phyloP scores from a whole-genome alignment of 35 echinoderm and acorn worm species.

The Chiridota heheva region DNA sequence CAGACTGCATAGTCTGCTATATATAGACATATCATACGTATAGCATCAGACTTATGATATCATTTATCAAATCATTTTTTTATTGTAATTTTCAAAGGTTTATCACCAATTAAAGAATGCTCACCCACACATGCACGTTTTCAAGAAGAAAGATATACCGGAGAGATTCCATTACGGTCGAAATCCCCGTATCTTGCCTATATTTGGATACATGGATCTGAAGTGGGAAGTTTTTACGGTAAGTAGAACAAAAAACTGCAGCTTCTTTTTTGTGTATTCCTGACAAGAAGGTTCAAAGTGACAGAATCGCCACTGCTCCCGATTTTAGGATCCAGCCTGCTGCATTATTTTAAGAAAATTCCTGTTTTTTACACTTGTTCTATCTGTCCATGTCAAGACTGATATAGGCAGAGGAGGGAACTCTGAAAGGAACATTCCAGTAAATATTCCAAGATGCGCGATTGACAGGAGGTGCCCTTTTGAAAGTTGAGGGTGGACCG shows the following conservation, averaged over 20 bases:
- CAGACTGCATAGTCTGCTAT: too few species aligned
- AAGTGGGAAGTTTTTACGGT: conserved; percentile 59
- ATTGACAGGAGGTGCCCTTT: too few species aligned
- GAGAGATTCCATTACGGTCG: conserved; percentile 68
- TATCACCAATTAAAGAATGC: conserved; percentile 48
- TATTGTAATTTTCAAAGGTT: conserved; percentile 49
- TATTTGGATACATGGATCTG: conserved; percentile 55
- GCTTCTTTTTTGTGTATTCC: too few species aligned
- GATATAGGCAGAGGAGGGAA: neutral
- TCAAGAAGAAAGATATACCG: conserved; percentile 72
- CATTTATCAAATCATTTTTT: too few species aligned
- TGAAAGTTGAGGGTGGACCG: too few species aligned
- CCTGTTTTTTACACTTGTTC: neutral
- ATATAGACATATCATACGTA: too few species aligned
- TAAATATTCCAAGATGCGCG: too few species aligned
- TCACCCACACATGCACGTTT: conserved; percentile 59
- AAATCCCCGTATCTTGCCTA: conserved; percentile 39
- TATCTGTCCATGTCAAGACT: neutral
- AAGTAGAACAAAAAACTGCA: neutral
- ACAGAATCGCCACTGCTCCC: neutral
- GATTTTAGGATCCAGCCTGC: neutral
- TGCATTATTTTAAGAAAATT: neutral
- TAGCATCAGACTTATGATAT: too few species aligned
- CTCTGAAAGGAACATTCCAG: neutral
- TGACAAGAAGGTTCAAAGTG: neutral